A percentile compares a stretch with the other conserved stretches of the same genome.
phyloP scores from a whole-genome alignment of 2,113 vertebrate genomes.

The Hiodon tergisus region DNA sequence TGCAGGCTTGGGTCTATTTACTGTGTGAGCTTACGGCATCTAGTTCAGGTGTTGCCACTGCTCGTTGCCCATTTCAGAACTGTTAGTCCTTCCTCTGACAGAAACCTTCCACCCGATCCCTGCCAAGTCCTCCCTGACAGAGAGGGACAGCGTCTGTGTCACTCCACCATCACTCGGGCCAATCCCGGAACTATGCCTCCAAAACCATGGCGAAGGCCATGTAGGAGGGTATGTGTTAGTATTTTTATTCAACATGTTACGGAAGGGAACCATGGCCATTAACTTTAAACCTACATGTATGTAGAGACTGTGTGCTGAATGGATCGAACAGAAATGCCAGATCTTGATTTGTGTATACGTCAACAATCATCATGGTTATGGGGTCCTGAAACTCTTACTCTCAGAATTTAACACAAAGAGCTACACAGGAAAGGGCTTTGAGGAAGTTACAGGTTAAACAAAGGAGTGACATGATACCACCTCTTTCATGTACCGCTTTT shows the following conservation, averaged over 20 bases:
- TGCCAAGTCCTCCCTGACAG: not conserved
- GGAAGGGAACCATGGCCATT: slow-evolving; percentile 10
- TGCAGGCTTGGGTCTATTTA: not conserved
- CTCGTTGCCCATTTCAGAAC: no score
- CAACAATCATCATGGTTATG: not conserved
- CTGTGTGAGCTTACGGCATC: not conserved
- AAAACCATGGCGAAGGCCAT: slow-evolving; percentile 25
- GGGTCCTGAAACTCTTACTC: slow-evolving; percentile 8
- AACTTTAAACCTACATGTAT: not conserved
- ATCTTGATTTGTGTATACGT: slow-evolving; percentile 32
- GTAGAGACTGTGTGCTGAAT: slow-evolving; percentile 30
- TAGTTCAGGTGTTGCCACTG: not conserved
- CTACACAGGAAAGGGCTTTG: slow-evolving; percentile 26
- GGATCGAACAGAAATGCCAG: slow-evolving; percentile 26
- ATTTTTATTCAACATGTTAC: slow-evolving; percentile 31
- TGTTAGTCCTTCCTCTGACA: slow-evolving; percentile 6
- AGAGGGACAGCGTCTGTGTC: not conserved
- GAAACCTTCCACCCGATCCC: not conserved
- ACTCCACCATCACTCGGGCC: not conserved
- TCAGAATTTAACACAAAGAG: slow-evolving; percentile 19
- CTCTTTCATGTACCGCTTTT: not conserved
- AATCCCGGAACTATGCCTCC: slow-evolving; percentile 17
- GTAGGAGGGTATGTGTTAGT: slow-evolving; percentile 42
- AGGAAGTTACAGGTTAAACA: not conserved
- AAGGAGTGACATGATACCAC: not conserved